Evolutionary conservation across 1,140 invertebrate species (phyloP).

Genomic region (Atta cephalotes): DNA sequence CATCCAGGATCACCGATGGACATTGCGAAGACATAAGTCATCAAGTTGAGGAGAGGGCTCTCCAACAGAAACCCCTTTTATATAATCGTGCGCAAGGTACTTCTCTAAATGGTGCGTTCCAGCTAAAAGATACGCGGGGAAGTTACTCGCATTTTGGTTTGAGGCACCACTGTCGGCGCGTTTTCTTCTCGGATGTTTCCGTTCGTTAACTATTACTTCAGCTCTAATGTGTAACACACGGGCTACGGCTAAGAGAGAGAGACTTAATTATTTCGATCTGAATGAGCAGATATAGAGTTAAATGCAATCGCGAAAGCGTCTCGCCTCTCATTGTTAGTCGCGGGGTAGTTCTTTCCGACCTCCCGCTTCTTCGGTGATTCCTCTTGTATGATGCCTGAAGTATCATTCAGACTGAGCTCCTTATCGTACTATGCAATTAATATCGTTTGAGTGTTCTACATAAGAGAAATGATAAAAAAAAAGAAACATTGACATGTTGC

Average conservation of each 20-base stretch:
- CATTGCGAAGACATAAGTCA: conserved; percentile 84
- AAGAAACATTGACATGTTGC: conserved; percentile 57
- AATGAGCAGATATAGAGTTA: conserved; percentile 39
- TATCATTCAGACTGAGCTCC: conserved; percentile 41
- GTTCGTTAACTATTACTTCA: conserved; percentile 50
- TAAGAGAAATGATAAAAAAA: conserved; percentile 27
- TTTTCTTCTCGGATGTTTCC: conserved; percentile 35
- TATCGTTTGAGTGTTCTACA: conserved; percentile 51
- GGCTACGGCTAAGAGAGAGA: conserved; percentile 40
- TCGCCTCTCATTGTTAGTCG: conserved; percentile 2
- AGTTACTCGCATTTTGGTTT: background rate
- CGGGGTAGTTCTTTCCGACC: background rate
- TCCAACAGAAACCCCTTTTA: conserved; percentile 69
- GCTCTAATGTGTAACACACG: conserved; percentile 56
- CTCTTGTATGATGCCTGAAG: conserved; percentile 38
- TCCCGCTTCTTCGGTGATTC: conserved; percentile 14
- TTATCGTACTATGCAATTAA: conserved; percentile 55
- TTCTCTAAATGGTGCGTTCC: conserved; percentile 71
- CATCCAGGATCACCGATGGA: conserved; percentile 83
- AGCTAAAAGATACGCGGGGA: conserved; percentile 1
- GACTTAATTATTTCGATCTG: conserved; percentile 48
- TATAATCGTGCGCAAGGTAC: conserved; percentile 75
- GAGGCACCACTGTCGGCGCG: conserved; percentile 3
- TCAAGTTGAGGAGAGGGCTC: conserved; percentile 12
- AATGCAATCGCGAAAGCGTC: conserved; percentile 22